Base-by-base conservation (phyloP, 2,888 invertebrate species). In the Lepidocyrtinus sp. region DNA sequence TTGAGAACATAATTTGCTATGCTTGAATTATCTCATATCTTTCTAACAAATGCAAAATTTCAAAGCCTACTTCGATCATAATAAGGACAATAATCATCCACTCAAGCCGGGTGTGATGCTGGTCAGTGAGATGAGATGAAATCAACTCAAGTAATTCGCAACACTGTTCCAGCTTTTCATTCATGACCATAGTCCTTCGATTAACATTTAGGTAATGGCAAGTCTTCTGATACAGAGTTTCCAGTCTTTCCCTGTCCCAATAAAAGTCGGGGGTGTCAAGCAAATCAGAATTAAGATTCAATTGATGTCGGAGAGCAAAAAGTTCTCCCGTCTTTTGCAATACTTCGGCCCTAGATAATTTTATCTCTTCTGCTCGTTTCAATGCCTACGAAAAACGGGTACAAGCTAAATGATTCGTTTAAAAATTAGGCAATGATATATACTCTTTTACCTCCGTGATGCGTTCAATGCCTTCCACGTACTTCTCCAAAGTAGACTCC, bases 51-150 rank as follows among this genome's bases (percentile, higher is more conserved):
- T 96, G 96, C 67, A 96, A 89, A 72, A 93, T 90, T 89, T 96
- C 96, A 89, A 96, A 96, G 82, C 91, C 92, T 17, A 98, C 98
- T 90, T 99, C 98, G 0, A 98, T 95, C 91, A 97, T 92, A 89
- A 99, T 99, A 50, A 99, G 92, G 22, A 94, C 91, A 82, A 99
- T 99, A 85, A 99, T 97, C 95, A 98, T 97, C 96, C 97, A 96
- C 89, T 99, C 99, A 0, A 99, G 91, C 0, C 97, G 91, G 12
- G 96, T 93, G 89, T 98, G 97, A 89, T 98, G 98, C 9, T 93
- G 91, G 90, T 98, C 98, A 75, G 95, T 96, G 25, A 98, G 91
- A 91, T 98, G 96, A 26, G 94, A 92, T 0, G 95, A 95, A 5
- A 99, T 90, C 81, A 98, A 90, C 87, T 97, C 96, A 5, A 98